phyloP scores from a whole-genome alignment of 2,113 vertebrate genomes.

The Lepus europaeus region DNA sequence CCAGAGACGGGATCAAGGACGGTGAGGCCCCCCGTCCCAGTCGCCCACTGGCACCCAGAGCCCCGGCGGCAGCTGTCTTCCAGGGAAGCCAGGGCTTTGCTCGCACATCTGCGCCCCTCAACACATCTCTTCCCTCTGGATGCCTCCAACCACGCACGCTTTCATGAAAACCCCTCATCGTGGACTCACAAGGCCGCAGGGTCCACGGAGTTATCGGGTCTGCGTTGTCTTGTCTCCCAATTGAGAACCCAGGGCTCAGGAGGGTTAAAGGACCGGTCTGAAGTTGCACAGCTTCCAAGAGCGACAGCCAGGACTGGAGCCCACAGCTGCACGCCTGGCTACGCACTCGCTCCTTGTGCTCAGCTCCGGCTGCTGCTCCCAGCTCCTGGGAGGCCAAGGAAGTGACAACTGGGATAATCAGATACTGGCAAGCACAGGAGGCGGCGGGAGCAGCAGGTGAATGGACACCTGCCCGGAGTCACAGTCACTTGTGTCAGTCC shows the following conservation, averaged over 20 bases:
- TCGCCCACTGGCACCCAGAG: neutral
- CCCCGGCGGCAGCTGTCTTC: neutral
- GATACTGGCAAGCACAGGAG: neutral
- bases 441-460: neutral
- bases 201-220: neutral
- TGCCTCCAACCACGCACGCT: neutral
- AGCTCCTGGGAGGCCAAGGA: conserved; percentile 23
- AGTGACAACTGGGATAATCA: neutral
- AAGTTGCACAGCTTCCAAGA: neutral
- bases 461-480: neutral
- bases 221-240: neutral
- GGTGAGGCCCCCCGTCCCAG: neutral
- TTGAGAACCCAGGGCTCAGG: conserved; percentile 30
- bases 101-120: neutral
- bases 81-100: neutral
- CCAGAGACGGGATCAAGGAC: neutral
- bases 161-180: neutral
- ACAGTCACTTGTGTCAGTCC: neutral
- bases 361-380: neutral
- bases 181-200: neutral
- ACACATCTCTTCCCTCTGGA: neutral
- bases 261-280: neutral
- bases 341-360: neutral
- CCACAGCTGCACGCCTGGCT: neutral
- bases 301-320: neutral